Percentiles rank a stretch among this genome's conserved stretches.
These are phyloP conservation scores for Seira ritae DNA, from an alignment of 2,888 invertebrate species.

Conservation along the genomic window DNA sequence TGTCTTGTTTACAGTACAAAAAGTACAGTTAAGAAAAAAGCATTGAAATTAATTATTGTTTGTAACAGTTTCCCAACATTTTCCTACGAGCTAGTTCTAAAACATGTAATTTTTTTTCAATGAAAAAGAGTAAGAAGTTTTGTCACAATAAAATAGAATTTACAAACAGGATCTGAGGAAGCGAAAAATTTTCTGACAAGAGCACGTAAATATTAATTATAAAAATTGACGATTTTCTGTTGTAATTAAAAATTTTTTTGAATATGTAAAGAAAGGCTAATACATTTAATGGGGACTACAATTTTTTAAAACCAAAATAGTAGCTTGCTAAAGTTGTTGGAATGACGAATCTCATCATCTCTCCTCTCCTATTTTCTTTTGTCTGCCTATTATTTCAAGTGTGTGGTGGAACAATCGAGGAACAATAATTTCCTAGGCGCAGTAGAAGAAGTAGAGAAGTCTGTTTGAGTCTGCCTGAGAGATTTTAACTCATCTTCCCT, in stretches of 20 bases:
- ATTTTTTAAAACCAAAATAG: not conserved
- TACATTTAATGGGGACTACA: no score
- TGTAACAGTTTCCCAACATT: no score
- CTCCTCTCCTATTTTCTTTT: constrained; percentile 28
- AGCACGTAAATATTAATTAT: not conserved
- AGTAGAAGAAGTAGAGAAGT: constrained; percentile 38
- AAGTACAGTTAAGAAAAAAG: not conserved
- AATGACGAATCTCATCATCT: constrained; percentile 63
- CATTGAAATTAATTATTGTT: no score
- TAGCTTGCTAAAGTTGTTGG: constrained; percentile 42
- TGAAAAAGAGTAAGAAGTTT: no score
- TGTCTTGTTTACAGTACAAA: constrained; percentile 2
- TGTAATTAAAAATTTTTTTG: no score
- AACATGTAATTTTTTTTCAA: no score
- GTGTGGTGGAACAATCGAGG: constrained; percentile 38
- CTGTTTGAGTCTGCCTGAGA: constrained; percentile 46
- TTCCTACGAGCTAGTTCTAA: no score
- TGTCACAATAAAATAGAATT: no score
- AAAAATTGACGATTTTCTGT: no score
- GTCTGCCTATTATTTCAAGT: constrained; percentile 48
- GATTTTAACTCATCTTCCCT: constrained; percentile 59
- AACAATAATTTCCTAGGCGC: constrained; percentile 38
- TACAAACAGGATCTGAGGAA: not conserved
- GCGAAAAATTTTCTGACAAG: not conserved
- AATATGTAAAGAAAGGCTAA: not conserved